Conservation (phyloP, 1,140 invertebrate species). For the Sweltsa coloradensis region DNA sequence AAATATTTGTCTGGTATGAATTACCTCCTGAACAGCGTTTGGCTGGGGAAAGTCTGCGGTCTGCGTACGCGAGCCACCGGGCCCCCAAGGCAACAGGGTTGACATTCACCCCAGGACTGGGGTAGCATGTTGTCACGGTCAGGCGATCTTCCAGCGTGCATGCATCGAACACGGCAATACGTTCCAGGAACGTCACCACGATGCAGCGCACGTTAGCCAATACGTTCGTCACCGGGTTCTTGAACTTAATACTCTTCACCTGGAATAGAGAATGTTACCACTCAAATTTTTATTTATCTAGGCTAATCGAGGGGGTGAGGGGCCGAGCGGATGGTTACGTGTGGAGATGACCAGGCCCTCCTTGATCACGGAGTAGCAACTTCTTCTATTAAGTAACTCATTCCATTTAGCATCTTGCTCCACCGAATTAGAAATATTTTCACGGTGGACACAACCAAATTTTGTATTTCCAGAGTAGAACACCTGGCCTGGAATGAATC, state of each 20-base stretch:
- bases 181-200: constrained; percentile 78
- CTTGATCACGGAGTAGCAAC: no score
- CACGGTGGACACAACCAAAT: no score
- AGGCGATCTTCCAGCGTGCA: constrained; percentile 73
- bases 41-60: constrained; percentile 40
- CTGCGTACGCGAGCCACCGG: constrained; percentile 51
- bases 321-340: no score
- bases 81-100: constrained; percentile 83
- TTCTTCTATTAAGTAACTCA: no score
- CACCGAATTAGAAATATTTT: no score
- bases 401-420: no score
- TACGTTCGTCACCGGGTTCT: constrained; percentile 78
- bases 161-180: constrained; percentile 84
- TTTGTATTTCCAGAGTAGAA: no score
- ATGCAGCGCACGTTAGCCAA: constrained; percentile 69
- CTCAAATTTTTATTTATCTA: no score
- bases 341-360: no score
- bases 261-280: constrained; percentile 25
- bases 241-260: constrained; percentile 84
- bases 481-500: no score
- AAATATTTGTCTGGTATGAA: background rate
- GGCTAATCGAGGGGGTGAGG: no score
- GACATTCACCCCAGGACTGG: constrained; percentile 65
- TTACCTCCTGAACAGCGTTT: constrained; percentile 47
- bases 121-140: constrained; percentile 80